Conservation (phyloP, 2,797 vertebrate genomes). For the Hemitrygon akajei region DNA sequence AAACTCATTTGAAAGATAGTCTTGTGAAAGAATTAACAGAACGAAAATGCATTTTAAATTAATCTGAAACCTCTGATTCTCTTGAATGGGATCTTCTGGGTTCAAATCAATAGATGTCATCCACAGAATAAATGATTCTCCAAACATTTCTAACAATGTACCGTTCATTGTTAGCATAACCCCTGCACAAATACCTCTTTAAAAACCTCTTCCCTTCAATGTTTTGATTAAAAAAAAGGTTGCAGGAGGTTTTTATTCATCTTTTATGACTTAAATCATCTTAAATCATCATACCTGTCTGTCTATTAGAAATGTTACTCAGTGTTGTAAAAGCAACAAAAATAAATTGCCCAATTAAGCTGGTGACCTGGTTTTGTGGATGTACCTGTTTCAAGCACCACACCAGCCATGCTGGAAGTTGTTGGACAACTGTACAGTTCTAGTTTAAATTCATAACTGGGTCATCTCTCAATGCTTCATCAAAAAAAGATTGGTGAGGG, state of each 20-base stretch:
- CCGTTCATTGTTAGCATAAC: not conserved
- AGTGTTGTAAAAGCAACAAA: not conserved
- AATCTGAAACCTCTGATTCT: not conserved
- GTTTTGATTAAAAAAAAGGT: not conserved
- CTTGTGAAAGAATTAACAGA: not conserved
- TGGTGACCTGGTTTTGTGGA: not conserved
- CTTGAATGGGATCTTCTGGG: not conserved
- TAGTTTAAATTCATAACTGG: slow-evolving; percentile 20
- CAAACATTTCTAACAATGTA: not conserved
- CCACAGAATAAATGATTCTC: not conserved
- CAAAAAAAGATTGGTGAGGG: slow-evolving; percentile 30
- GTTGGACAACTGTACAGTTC: not conserved
- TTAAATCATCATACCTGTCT: not conserved
- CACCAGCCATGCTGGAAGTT: not conserved
- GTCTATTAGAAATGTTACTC: not conserved
- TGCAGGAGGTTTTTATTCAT: not conserved
- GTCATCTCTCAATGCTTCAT: slow-evolving; percentile 29
- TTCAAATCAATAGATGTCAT: not conserved
- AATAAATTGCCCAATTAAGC: not conserved
- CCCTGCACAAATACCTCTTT: no score
- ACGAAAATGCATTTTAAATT: not conserved
- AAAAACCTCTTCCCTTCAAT: not conserved
- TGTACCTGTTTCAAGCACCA: not conserved
- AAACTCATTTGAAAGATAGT: not conserved
- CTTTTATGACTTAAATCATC: not conserved